phyloP scores from a whole-genome alignment of 1,140 invertebrate genomes.

The Caenorhabditis tropicalis region DNA sequence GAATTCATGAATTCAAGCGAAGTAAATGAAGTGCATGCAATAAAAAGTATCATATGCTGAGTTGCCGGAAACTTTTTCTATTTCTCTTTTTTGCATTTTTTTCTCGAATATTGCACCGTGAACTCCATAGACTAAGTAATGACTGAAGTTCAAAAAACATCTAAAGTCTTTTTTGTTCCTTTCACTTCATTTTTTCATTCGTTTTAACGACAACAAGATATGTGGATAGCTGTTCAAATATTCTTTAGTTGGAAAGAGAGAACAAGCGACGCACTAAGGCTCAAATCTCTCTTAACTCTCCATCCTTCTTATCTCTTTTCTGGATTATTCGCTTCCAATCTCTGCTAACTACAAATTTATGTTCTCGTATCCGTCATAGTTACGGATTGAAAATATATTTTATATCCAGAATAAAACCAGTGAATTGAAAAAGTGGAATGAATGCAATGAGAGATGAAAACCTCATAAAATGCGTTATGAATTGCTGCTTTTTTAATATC shows the following conservation, averaged over 20 bases:
- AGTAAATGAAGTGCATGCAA: not conserved
- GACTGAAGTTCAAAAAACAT: not conserved
- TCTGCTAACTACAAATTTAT: not conserved
- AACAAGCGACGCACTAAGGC: not conserved
- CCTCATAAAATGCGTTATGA: not conserved
- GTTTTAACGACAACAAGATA: not conserved
- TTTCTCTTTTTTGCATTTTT: not conserved
- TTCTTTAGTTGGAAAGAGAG: not conserved
- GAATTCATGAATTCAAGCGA: not conserved
- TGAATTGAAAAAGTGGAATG: conserved; percentile 7
- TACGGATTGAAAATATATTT: not conserved
- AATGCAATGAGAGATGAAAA: not conserved
- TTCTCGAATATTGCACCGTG: not conserved
- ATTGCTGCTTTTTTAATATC: not conserved
- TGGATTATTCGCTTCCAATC: not conserved
- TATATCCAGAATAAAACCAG: not conserved
- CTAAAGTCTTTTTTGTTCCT: not conserved
- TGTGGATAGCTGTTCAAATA: conserved; percentile 34
- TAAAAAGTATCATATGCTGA: not conserved
- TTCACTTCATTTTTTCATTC: not conserved
- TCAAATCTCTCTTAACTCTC: not conserved
- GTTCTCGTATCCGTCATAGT: not conserved
- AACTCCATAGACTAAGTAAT: not conserved
- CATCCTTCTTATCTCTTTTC: not conserved
- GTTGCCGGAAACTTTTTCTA: not conserved